Evolutionary conservation across 2,888 invertebrate species (phyloP), one percentile per base, ranked within the genome.

Genomic region (Nipponacmea schrenckii): DNA sequence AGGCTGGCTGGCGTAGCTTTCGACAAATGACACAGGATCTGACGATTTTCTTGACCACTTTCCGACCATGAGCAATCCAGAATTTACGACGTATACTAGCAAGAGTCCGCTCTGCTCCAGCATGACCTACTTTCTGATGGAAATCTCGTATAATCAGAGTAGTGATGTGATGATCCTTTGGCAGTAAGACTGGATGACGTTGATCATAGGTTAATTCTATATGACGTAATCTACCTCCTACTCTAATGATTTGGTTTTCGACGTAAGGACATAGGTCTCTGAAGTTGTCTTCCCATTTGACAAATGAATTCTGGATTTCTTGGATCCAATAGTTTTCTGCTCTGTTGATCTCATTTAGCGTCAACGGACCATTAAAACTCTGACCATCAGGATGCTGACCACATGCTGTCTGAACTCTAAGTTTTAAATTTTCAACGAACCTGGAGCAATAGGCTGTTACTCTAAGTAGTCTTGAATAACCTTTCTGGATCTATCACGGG

Each of bases 401-500:
- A n/a, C n/a, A n/a, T n/a, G n/a, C n/a, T n/a, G n/a, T n/a, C n/a
- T n/a, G n/a, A n/a, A n/a, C n/a, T n/a, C n/a, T n/a, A n/a, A n/a
- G n/a, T n/a, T n/a, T n/a, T n/a, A 62, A 27, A 0, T 5, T 44
- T n/a, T 62, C 17, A 8, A 67, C 15, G 39, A 62, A 70, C 17
- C 67, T 24, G 4, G 45, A n/a, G n/a, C 66, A 70, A 17, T 70
- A 70, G 12, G 70, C 45, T 45, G 70, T 70, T 4, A 70, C 70
- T 56, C 45, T 66, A 1, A 67, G 15, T n/a, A 70, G 45, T 67
- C 27, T 70, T 17, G 24, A 39, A 24, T 20, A 70, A 45, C 44
- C 15, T 56, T 8, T 70, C 1, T 39, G 39, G 62, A 24, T 70
- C 70, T 20, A 48, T 70, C 10, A 66, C 5, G 15, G 20, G 27